Percentiles rank a stretch among this genome's conserved stretches.
Conservation (phyloP, 1,140 invertebrate genomes). For the Acromyrmex heyeri region DNA sequence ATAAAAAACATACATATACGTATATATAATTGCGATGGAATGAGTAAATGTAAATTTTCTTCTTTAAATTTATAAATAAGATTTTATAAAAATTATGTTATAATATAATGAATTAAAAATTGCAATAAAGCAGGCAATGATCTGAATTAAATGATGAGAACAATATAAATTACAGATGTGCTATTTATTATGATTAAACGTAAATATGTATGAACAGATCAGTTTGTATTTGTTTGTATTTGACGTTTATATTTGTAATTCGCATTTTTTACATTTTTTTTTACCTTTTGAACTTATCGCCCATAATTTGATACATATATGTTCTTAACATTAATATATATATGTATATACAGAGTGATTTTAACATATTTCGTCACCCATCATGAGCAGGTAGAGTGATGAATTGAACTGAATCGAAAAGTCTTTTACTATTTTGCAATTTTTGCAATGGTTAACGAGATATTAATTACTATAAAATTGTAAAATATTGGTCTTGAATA, state of each 20-base stretch:
- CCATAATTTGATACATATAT: constrained; percentile 23
- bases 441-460: no score
- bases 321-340: neutral
- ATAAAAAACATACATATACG: neutral
- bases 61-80: neutral
- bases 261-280: neutral
- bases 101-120: neutral
- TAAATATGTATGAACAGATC: constrained; percentile 20
- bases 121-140: neutral
- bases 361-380: no score
- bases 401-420: no score
- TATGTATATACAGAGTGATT: no score
- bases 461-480: no score
- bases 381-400: no score
- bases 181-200: constrained; percentile 34
- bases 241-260: constrained; percentile 31
- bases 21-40: neutral
- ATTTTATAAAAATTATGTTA: constrained; percentile 8
- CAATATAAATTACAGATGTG: neutral
- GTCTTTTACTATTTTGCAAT: no score
- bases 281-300: constrained; percentile 19
- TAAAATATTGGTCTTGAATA: no score
- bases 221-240: neutral
- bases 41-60: neutral
- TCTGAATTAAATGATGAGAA: neutral